phyloP scores from a whole-genome alignment of 2,888 invertebrate species.

The Ariolimax columbianus region DNA sequence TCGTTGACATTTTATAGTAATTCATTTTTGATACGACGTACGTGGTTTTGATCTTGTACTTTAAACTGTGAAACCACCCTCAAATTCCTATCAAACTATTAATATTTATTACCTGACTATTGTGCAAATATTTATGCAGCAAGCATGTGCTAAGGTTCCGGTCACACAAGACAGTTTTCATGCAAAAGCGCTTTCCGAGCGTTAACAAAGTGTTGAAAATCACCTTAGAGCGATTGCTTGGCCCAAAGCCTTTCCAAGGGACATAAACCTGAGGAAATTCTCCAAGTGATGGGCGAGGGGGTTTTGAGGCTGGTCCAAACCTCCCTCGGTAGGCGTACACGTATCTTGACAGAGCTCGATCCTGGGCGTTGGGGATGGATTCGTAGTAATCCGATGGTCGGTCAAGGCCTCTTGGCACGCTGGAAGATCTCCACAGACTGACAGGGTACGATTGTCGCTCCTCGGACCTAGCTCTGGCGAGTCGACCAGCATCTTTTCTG shows the following conservation, averaged over 20 bases:
- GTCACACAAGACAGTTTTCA: background rate
- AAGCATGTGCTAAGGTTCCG: background rate
- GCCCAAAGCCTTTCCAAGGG: conserved; percentile 50
- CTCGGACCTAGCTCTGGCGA: conserved; percentile 19
- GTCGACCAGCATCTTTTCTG: conserved; percentile 19
- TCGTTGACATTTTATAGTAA: too few species aligned
- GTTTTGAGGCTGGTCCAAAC: conserved; percentile 39
- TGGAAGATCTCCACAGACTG: background rate
- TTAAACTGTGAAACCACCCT: too few species aligned
- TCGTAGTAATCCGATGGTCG: conserved; percentile 37
- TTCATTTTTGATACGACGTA: too few species aligned
- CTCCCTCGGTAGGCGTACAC: conserved; percentile 43
- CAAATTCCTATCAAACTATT: too few species aligned
- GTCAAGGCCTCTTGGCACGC: conserved; percentile 32
- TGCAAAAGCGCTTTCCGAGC: background rate
- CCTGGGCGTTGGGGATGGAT: conserved; percentile 26
- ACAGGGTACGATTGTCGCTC: background rate
- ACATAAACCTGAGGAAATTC: conserved; percentile 53
- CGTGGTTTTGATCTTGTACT: too few species aligned
- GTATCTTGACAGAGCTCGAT: conserved; percentile 38
- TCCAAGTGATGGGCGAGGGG: conserved; percentile 43
- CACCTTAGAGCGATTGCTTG: conserved; percentile 57
- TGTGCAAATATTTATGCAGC: background rate
- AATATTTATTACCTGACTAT: too few species aligned
- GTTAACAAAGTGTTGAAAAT: conserved; percentile 16